phyloP scores from a whole-genome alignment of 2,113 vertebrate genomes.

The Petrocephalus microphthalmus region DNA sequence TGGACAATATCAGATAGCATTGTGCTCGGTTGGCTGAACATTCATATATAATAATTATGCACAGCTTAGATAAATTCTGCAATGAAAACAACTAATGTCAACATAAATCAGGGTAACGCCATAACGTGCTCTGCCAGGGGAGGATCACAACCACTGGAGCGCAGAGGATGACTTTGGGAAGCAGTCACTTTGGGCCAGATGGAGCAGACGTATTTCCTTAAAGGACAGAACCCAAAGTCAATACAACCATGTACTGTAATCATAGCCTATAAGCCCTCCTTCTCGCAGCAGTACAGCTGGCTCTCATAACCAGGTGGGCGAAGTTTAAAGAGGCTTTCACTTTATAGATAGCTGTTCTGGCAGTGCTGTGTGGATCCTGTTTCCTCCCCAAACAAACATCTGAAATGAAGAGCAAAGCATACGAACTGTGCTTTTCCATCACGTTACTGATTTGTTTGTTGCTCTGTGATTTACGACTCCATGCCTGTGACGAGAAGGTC shows the following conservation, averaged over 20 bases:
- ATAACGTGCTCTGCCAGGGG: background rate
- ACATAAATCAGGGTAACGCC: background rate
- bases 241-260: background rate
- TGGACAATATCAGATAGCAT: background rate
- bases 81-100: background rate
- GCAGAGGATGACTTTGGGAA: background rate
- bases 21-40: background rate
- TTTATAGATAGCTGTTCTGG: background rate
- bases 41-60: conserved; percentile 7
- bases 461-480: background rate
- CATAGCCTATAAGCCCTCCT: background rate
- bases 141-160: background rate
- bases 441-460: background rate
- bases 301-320: background rate
- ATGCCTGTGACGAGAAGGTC: background rate
- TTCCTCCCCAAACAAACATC: background rate
- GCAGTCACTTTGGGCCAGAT: background rate
- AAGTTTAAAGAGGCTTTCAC: background rate
- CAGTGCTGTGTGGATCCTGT: too few relatives aligned
- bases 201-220: background rate
- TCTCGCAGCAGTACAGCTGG: background rate
- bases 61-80: background rate
- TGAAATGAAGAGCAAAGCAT: background rate
- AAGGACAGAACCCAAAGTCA: background rate
- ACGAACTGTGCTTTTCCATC: background rate